Evolutionary conservation across 2,113 vertebrate genomes (phyloP), one percentile per base, ranked within the genome.

Genomic region (Festucalex cinctus): DNA sequence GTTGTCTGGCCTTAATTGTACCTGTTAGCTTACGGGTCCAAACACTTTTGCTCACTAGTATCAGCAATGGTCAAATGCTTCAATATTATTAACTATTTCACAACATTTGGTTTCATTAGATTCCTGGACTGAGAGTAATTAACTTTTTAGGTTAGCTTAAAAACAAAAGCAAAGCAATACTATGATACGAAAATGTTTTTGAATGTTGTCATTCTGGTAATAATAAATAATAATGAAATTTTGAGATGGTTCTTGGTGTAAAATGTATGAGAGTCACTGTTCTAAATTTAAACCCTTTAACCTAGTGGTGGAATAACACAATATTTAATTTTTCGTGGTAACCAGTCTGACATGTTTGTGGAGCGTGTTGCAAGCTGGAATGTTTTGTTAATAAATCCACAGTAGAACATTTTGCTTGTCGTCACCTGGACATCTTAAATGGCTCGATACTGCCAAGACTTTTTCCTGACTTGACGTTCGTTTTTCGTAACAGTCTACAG

Each of bases 341-440:
- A n/a, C 48, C 8, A 51, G 20, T 54, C 5, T 54, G n/a, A 54
- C 51, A 5, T 32, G 22, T 54, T 54, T 24, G 51, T 26, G 51
- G 13, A 8, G 54, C 17, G 12, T 57, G 54, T 57, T 57, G 26
- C 16, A 24, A 32, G 24, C 24, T 16, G 22, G 12, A 28, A 16
- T 24, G 24, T 56, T 28, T 28, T 46, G 43, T 46, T 44, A 28
- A 17, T 35, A 61, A 36, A 43, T 56, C 28, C 53, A 19, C 59
- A 49, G 51, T 44, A 53, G 7, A 56, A 57, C 35, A 19, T 57
- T 22, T 68, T 54, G 61, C 57, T n/a, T 16, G 17, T 64, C 39
- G 9, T 49, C 28, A 76, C 28, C 64, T 73, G 60, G 6, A 60
- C 64, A 32, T 63, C 57, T 71, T 69, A 67, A 35, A 13, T 32